Base-by-base conservation (phyloP, 2,797 vertebrate genomes). In the Gymnodraco acuticeps region DNA sequence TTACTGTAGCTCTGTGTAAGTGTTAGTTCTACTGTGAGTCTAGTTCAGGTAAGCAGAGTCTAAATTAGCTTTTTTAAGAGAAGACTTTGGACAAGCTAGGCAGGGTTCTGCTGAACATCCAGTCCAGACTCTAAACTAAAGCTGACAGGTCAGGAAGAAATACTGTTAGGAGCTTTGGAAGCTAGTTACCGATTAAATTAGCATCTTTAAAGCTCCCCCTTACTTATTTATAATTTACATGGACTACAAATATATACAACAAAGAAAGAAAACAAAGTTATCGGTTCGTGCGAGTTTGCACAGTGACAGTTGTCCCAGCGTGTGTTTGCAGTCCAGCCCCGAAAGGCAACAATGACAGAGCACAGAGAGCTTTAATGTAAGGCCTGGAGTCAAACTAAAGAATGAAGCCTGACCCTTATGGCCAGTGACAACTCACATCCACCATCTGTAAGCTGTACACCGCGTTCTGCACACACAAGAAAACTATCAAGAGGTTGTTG, bases 361-460 rank as follows among this genome's bases (percentile, higher is more conserved):
- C 50, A 64, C 67, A 76, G 68, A 61, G 64, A 75, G 63, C 67
- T 80, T 84, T 86, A 82, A 92, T 88, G 89, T 75, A 59, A 84
- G 77, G 23, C 54, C 77, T 55, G 56, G 48, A 42, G 58, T 43
- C 43, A 58, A 55, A 63, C 54, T 69, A 43, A 79, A 79, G 77
- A 78, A 73, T 66, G 51, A 79, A 66, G 59, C 51, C 41, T 60
- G 47, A 69, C 50, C 68, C 48, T 38, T 51, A 33, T 61, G 53
- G 64, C 64, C 55, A 74, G 41, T 47, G n/a, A 55, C 56, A 63
- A 55, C 50, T 77, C 61, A 72, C 31, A 61, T 78, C 72, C 17
- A 33, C 47, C 64, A 70, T 80, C 72, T 80, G 64, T 64, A 58
- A 69, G 73, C 61, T 69, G 55, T 41, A 6, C 55, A 61, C n/a